phyloP scores from a whole-genome alignment of 1,140 invertebrate genomes.

The Magallana angulata region DNA sequence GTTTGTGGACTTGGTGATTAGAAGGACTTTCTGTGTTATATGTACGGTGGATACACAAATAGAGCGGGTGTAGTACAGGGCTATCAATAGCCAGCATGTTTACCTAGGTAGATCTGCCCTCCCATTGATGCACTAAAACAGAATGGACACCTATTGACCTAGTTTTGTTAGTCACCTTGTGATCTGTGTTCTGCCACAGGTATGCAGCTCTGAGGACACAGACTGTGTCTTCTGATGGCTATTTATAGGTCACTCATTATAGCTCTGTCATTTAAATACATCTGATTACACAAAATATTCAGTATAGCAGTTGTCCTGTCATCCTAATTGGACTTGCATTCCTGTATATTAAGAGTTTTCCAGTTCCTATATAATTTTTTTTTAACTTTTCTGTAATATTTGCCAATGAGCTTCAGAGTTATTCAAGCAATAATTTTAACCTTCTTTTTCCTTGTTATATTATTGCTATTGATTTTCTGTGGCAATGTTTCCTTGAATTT shows the following conservation, averaged over 20 bases:
- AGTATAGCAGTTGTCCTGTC: too few relatives aligned
- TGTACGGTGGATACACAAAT: conserved; percentile 2
- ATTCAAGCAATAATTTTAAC: too few relatives aligned
- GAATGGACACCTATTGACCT: neutral
- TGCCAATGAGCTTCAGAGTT: too few relatives aligned
- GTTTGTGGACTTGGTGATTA: neutral
- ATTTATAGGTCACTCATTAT: conserved; percentile 14
- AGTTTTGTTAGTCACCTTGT: conserved; percentile 1
- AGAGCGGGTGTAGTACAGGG: neutral
- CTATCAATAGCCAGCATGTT: conserved; percentile 10
- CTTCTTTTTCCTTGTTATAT: too few relatives aligned
- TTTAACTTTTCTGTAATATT: too few relatives aligned
- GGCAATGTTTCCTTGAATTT: too few relatives aligned
- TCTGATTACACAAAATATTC: too few relatives aligned
- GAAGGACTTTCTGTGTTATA: conserved; percentile 4
- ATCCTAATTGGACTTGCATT: too few relatives aligned
- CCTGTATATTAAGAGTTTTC: too few relatives aligned
- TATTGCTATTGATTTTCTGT: too few relatives aligned
- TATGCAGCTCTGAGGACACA: neutral
- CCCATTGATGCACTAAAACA: neutral
- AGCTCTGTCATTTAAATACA: neutral
- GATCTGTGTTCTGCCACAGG: conserved; percentile 14
- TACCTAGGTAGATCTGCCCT: neutral
- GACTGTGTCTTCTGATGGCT: conserved; percentile 7
- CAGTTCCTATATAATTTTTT: too few relatives aligned